A percentile compares a stretch with the other conserved stretches of the same genome.
Conservation (phyloP, 2,888 invertebrate genomes). For the Xanthorhoe spadicearia region DNA sequence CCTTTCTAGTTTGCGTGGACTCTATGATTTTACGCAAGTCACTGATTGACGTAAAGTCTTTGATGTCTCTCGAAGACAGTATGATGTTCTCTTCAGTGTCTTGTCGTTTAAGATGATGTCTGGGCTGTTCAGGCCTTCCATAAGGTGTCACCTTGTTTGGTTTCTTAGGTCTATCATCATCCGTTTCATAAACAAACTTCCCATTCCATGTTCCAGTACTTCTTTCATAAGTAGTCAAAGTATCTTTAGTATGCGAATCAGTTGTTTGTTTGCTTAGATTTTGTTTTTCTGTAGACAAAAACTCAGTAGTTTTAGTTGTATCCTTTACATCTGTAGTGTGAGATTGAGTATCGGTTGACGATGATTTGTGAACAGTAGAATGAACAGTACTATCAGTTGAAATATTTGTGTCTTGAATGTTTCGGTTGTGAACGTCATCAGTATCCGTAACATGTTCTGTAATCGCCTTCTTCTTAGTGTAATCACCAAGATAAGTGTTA, state of each 20-base stretch:
- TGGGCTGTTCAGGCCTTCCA: slow-evolving; percentile 72
- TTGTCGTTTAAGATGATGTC: slow-evolving; percentile 76
- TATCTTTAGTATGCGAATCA: slow-evolving; percentile 72
- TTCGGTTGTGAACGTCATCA: slow-evolving; percentile 60
- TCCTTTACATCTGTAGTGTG: slow-evolving; percentile 60
- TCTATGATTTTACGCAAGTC: slow-evolving; percentile 79
- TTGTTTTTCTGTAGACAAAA: slow-evolving; percentile 76
- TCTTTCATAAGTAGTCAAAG: slow-evolving; percentile 74
- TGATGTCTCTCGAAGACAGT: slow-evolving; percentile 77
- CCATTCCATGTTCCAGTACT: slow-evolving; percentile 85
- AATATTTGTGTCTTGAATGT: slow-evolving; percentile 53
- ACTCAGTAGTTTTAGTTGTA: slow-evolving; percentile 66
- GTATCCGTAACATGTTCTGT: slow-evolving; percentile 64
- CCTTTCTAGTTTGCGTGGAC: slow-evolving; percentile 73
- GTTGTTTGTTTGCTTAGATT: slow-evolving; percentile 76
- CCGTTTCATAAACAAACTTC: slow-evolving; percentile 82
- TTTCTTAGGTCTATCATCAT: slow-evolving; percentile 72
- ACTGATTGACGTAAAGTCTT: slow-evolving; percentile 80
- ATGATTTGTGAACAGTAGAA: slow-evolving; percentile 58
- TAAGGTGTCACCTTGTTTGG: slow-evolving; percentile 77
- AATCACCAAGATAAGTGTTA: slow-evolving; percentile 76
- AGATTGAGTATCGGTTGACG: slow-evolving; percentile 60
- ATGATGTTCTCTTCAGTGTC: slow-evolving; percentile 81
- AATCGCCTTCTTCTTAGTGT: slow-evolving; percentile 74
- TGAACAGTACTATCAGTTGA: slow-evolving; percentile 54